A percentile compares a stretch with the other conserved stretches of the same genome.
These are phyloP conservation scores for Trissoscelio sp. DNA, from an alignment of 2,888 invertebrate species.

Conservation along the genomic window DNA sequence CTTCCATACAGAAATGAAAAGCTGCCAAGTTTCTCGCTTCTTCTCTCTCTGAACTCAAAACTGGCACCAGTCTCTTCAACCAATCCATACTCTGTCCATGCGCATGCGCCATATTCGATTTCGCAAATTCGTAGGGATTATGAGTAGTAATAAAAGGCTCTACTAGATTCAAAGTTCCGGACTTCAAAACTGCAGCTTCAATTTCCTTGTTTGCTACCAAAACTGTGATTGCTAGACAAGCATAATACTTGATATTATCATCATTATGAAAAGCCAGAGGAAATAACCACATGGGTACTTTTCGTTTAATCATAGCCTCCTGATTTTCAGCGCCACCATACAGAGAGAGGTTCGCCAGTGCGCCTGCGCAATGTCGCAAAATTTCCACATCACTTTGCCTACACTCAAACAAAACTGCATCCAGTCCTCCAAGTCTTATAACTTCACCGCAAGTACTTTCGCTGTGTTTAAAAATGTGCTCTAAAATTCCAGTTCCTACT, in stretches of 20 bases:
- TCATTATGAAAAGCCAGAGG: constrained; percentile 98
- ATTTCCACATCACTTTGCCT: constrained; percentile 96
- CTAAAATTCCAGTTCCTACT: constrained; percentile 95
- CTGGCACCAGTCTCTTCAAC: constrained; percentile 96
- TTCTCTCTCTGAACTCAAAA: constrained; percentile 96
- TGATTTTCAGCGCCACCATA: constrained; percentile 99
- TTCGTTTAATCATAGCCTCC: constrained; percentile 97
- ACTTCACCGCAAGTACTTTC: constrained; percentile 98
- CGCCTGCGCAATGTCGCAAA: constrained; percentile 97
- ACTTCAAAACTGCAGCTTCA: constrained; percentile 97
- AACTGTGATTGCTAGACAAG: constrained; percentile 98
- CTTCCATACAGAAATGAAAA: constrained; percentile 99
- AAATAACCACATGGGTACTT: constrained; percentile 98
- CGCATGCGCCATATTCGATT: constrained; percentile 95
- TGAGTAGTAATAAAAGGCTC: constrained; percentile 98
- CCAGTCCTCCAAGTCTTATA: constrained; percentile 95
- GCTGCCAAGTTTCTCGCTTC: constrained; percentile 98
- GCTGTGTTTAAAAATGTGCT: constrained; percentile 97
- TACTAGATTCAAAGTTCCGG: constrained; percentile 98
- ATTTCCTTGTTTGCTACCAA: constrained; percentile 99
- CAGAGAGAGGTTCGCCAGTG: constrained; percentile 96
- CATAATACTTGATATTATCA: constrained; percentile 99
- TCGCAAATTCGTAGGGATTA: constrained; percentile 97
- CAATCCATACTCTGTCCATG: constrained; percentile 98
- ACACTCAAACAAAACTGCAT: constrained; percentile 97